A percentile compares a stretch with the other conserved stretches of the same genome.
Evolutionary conservation across 2,113 vertebrate species (phyloP).

Genomic region (Oreamnos americanus): DNA sequence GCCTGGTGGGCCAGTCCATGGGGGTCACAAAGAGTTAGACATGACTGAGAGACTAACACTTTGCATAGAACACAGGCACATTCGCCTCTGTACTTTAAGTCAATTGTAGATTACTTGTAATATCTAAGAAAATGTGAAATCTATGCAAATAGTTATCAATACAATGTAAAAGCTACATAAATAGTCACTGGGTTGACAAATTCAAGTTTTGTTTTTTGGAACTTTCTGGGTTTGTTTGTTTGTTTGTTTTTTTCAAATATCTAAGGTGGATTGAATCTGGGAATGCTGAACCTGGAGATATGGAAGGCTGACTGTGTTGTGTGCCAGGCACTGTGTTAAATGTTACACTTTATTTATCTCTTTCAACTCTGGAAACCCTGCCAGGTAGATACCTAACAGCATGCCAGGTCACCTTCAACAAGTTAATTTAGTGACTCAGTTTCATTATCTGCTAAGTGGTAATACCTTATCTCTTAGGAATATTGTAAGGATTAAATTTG

Average conservation of each 20-base stretch:
- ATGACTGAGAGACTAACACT: background rate
- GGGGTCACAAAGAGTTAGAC: background rate
- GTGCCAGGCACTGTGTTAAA: background rate
- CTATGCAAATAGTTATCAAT: background rate
- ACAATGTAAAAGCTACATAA: background rate
- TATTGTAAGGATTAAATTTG: background rate
- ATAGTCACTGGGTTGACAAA: background rate
- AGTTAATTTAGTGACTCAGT: background rate
- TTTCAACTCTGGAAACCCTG: background rate
- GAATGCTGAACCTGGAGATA: background rate
- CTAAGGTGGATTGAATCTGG: background rate
- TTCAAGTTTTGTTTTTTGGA: background rate
- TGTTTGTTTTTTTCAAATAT: background rate
- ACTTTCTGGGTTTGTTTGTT: background rate
- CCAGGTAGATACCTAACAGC: background rate
- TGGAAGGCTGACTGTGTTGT: background rate
- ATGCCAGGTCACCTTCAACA: background rate
- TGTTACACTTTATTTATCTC: background rate
- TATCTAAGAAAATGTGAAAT: background rate
- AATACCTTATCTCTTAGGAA: background rate
- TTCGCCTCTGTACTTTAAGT: background rate
- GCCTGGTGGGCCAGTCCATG: background rate
- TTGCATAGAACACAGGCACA: background rate
- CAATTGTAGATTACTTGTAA: background rate
- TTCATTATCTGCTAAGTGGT: background rate